phyloP scores from a whole-genome alignment of 2,113 vertebrate species.

The Halcyon senegalensis region DNA sequence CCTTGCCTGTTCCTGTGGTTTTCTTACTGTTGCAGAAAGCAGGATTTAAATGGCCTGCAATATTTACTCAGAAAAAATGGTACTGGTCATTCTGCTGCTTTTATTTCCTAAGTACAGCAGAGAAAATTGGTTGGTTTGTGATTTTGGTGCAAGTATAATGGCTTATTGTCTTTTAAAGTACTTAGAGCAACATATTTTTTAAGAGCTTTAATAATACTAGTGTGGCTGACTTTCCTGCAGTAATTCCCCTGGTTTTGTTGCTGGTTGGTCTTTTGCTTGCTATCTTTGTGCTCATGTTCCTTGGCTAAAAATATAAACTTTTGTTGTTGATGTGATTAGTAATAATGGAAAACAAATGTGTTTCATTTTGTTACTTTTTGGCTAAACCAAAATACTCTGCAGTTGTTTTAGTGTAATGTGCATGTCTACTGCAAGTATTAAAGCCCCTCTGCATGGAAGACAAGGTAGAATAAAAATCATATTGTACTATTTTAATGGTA shows the following conservation, averaged over 20 bases:
- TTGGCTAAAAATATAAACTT: background rate
- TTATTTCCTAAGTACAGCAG: background rate
- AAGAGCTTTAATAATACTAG: background rate
- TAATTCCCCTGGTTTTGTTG: background rate
- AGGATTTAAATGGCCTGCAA: background rate
- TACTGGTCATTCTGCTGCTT: background rate
- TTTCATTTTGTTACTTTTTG: background rate
- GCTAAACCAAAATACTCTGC: background rate
- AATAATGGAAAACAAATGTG: background rate
- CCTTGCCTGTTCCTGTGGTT: background rate
- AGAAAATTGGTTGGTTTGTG: background rate
- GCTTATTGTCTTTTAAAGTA: background rate
- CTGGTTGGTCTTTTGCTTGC: background rate
- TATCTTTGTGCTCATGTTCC: background rate
- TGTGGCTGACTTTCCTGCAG: background rate
- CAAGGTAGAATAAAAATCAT: background rate
- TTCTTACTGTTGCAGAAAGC: background rate
- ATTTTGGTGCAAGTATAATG: background rate
- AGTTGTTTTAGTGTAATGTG: background rate
- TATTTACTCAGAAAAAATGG: background rate
- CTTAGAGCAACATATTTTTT: background rate
- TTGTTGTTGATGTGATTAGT: background rate
- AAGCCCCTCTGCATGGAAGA: rapidly evolving
- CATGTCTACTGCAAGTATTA: background rate
- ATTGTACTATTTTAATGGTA: background rate